Base-by-base conservation (phyloP, 1,140 invertebrate species). In the Tetragonula clypearis region DNA sequence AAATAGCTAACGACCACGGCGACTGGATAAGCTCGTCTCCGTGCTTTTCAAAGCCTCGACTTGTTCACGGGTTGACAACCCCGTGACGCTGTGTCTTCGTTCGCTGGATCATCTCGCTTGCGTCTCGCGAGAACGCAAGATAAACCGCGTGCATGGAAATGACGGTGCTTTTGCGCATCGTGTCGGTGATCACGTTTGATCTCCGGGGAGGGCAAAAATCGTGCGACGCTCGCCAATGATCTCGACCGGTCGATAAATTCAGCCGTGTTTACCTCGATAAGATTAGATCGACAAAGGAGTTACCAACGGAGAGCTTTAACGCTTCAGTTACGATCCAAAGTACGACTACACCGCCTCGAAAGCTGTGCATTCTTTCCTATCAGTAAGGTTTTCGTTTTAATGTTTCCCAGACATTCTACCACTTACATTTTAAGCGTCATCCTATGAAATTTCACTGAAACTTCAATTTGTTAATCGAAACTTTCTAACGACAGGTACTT, bases 21-120 rank as follows among this genome's bases (percentile, higher is more conserved):
- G 53, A 12, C n/a, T 49, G n/a, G 56, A 73, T 53, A 73, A 81
- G 58, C 71, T 30, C 49, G 71, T 55, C 71, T 58, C 6, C 26
- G 12, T 14, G 77, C 9, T 69, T 81, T 66, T 68, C 72, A 49
- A 62, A 35, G 73, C 11, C 73, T 11, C 66, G 62, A 23, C 55
- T 58, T 15, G 41, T 71, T 55, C 79, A 30, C 81, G n/a, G 62
- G 74, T 83, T 71, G 82, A 77, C 82, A 83, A 83, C 82, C 75
- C 82, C 75, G 75, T 49, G 35, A 74, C 49, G 58, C 15, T 85
- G 74, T 85, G 56, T 81, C 84, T 79, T 35, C n/a, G 82, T 21
- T 78, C 69, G 35, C 17, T 82, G 72, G 35, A 35, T 58, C 82
- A 53, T 65, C 49, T 21, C 26, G 26, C 23, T 73, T 56, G 62